phyloP scores from a whole-genome alignment of 2,797 vertebrate species.

The Erethizon dorsatum region DNA sequence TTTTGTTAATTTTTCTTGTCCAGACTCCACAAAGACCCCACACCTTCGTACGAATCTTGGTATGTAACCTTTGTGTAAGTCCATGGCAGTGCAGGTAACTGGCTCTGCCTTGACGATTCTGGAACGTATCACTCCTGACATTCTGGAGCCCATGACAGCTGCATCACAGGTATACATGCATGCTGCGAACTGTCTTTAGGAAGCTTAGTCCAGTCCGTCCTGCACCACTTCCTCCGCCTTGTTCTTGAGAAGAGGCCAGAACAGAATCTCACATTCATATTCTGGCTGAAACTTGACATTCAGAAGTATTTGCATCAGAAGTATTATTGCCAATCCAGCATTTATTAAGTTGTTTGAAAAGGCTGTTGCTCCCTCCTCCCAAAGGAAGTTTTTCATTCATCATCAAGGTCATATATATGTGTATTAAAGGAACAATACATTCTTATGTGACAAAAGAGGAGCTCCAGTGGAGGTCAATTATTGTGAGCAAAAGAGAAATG shows the following conservation, averaged over 20 bases:
- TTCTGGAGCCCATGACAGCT: constrained; percentile 95
- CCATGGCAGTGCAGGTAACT: constrained; percentile 91
- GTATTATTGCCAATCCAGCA: constrained; percentile 92
- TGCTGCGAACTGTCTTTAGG: constrained; percentile 93
- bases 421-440: constrained; percentile 95
- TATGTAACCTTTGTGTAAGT: constrained; percentile 94
- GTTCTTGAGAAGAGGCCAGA: constrained; percentile 89
- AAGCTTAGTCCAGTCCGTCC: constrained; percentile 93
- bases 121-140: constrained; percentile 92
- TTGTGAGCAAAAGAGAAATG: constrained; percentile 94
- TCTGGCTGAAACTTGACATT: constrained; percentile 89
- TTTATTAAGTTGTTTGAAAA: constrained; percentile 91
- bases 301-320: constrained; percentile 91
- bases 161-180: constrained; percentile 93
- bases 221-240: constrained; percentile 92
- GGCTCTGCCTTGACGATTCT: constrained; percentile 92
- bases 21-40: constrained; percentile 91
- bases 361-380: constrained; percentile 38
- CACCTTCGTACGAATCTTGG: constrained; percentile 87
- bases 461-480: constrained; percentile 94
- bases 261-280: constrained; percentile 90
- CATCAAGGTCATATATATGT: constrained; percentile 92
- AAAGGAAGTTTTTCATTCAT: constrained; percentile 94
- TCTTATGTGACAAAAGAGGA: constrained; percentile 94
- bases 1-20: constrained; percentile 94